Evolutionary conservation across 2,888 invertebrate genomes (phyloP), one percentile per base, ranked within the genome.

Genomic region (Chamaedrilus cognettii): DNA sequence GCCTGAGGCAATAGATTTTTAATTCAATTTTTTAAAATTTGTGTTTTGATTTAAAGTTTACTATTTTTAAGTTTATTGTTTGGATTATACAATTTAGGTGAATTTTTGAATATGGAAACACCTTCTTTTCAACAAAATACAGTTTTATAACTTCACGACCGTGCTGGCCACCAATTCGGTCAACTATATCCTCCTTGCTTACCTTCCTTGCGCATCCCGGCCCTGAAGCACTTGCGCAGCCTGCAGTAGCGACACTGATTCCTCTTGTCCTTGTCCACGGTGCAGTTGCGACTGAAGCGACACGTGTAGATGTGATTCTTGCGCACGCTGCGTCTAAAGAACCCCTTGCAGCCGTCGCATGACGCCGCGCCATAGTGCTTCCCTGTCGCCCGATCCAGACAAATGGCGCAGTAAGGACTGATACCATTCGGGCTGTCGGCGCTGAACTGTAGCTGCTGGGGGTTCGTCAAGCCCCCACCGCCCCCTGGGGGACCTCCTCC

Each of bases 191-290:
- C 19, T 42, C 42, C 19, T 31, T 30, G 5, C 42, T 73, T 69
- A 86, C 86, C 86, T 82, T 85, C 85, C 77, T 85, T 85, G 84
- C 94, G 96, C 97, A 97, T 97, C 74, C 97, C 97, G 61, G 96
- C 96, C 82, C 96, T 92, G 85, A 97, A 96, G 83, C 97, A 97
- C 86, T 97, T 97, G 76, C 93, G 88, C 75, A 97, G 87, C 71
- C 97, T 88, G 86, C 97, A 97, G 81, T 96, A 97, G 78, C 97
- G 89, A 84, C 97, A 97, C 83, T 97, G 96, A 84, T 97, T 97
- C 73, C 97, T 87, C 85, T 97, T 97, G 86, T 97, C 96, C 83
- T 96, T 97, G 85, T 96, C 96, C 59, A 97, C 94, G 2, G 94
- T 90, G 82, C 97, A 97, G 83, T 91, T 92, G 80, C 96, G 87